Evolutionary conservation across 2,888 invertebrate genomes (phyloP), one percentile per base, ranked within the genome.

Genomic region (Cantharis flavilabris): DNA sequence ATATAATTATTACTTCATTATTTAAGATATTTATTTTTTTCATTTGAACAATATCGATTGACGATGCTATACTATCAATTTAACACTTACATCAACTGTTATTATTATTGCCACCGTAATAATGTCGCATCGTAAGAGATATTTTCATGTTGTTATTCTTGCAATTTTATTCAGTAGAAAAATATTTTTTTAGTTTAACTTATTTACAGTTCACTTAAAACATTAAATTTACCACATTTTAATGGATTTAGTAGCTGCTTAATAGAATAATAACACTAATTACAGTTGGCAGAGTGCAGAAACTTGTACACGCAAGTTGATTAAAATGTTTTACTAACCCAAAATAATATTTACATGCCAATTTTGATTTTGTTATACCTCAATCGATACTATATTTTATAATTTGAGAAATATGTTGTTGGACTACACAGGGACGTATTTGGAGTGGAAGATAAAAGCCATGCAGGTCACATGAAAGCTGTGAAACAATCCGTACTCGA

Each of bases 401-500:
- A 33, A 49, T 71, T 67, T 74, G 49, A 69, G 26, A 72, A 62
- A 63, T 70, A 71, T 71, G 69, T 77, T 75, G 30, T 71, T 80
- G 62, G 62, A 80, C 67, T 80, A 81, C 79, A 80, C 92, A 98
- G 98, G 95, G 95, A 94, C 91, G 98, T 98, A 90, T 98, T 97
- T 92, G 94, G 96, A 91, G 96, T 98, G 88, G 98, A 98, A 90
- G 94, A 94, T 89, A 97, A 97, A 90, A 95, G 94, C 87, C 98
- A 98, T 91, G 91, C 94, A 83, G 96, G 97, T 87, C 97, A 98
- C 91, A 97, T 99, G 97, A 97, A 96, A 91, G 95, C 97, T 83
- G 98, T 99, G 87, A 98, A 99, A 92, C 98, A 98, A 91, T 97
- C 97, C 88, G 98, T 99, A 87, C 93, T 99, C 90, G 98, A 99